phyloP scores from a whole-genome alignment of 1,140 invertebrate genomes.

The Condylostylus longicornis region DNA sequence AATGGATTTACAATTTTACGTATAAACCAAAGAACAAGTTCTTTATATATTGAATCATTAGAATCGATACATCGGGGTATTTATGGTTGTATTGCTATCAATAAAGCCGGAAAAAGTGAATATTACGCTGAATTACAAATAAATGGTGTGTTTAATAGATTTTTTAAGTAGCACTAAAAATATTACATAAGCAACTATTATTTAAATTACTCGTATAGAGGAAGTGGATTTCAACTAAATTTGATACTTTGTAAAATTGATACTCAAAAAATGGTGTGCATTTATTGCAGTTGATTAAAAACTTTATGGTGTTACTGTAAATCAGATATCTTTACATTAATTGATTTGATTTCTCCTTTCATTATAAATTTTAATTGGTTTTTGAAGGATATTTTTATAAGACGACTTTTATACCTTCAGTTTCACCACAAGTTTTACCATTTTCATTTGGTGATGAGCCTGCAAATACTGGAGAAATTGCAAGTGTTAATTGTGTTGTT shows the following conservation, averaged over 20 bases:
- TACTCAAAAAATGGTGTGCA: too few relatives aligned
- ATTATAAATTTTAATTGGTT: too few relatives aligned
- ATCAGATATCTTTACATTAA: too few relatives aligned
- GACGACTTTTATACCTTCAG: conserved; percentile 10
- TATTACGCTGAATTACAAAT: conserved; percentile 39
- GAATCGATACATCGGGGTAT: conserved; percentile 35
- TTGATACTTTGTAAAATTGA: too few relatives aligned
- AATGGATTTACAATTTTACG: conserved; percentile 21
- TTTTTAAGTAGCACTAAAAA: too few relatives aligned
- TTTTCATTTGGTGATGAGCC: conserved; percentile 32
- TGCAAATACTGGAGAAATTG: conserved; percentile 40
- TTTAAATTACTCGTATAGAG: too few relatives aligned
- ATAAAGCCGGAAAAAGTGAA: conserved; percentile 37
- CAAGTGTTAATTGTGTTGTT: conserved; percentile 33
- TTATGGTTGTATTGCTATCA: conserved; percentile 40
- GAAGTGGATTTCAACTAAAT: too few relatives aligned
- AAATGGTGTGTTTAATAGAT: conserved; percentile 36
- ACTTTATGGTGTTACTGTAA: too few relatives aligned
- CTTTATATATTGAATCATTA: conserved; percentile 30
- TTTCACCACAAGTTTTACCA: conserved; percentile 27
- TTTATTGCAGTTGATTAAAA: too few relatives aligned
- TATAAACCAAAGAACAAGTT: conserved; percentile 22
- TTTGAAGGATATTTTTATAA: too few relatives aligned
- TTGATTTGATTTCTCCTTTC: too few relatives aligned
- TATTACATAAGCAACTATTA: too few relatives aligned